These are phyloP conservation scores for Dendrolimus houi DNA, from an alignment of 2,888 invertebrate species.

Conservation along the genomic window DNA sequence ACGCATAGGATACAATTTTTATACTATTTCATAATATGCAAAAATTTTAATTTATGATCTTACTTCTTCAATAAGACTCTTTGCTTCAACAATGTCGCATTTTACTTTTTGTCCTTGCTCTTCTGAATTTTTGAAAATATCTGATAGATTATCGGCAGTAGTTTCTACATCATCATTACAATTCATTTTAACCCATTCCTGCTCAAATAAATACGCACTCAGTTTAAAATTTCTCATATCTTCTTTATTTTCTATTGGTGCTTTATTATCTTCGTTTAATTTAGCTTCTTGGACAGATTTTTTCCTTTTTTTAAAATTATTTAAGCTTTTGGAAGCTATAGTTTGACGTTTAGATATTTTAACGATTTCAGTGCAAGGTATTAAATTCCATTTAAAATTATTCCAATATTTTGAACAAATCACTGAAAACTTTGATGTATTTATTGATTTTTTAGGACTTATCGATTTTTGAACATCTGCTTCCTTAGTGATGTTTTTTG, in stretches of 20 bases:
- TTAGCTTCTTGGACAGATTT: slow-evolving; percentile 15
- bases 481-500: not conserved
- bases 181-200: slow-evolving; percentile 23
- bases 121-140: too few species aligned
- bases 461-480: not conserved
- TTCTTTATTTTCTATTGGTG: slow-evolving; percentile 16
- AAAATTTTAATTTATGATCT: too few species aligned
- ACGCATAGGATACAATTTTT: too few species aligned
- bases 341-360: slow-evolving; percentile 10
- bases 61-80: too few species aligned
- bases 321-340: slow-evolving; percentile 14
- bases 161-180: not conserved
- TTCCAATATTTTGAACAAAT: slow-evolving; percentile 20
- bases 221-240: slow-evolving; percentile 30
- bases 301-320: slow-evolving; percentile 40
- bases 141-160: too few species aligned
- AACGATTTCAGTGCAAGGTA: slow-evolving; percentile 8
- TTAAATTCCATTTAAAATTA: slow-evolving; percentile 12
- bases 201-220: slow-evolving; percentile 30
- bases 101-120: too few species aligned
- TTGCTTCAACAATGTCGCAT: too few species aligned
- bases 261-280: slow-evolving; percentile 1
- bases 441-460: too few species aligned
- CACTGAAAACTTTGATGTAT: not conserved
- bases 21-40: too few species aligned